Evolutionary conservation across 2,113 vertebrate genomes (phyloP).

Genomic region (Cranoglanis bouderius): DNA sequence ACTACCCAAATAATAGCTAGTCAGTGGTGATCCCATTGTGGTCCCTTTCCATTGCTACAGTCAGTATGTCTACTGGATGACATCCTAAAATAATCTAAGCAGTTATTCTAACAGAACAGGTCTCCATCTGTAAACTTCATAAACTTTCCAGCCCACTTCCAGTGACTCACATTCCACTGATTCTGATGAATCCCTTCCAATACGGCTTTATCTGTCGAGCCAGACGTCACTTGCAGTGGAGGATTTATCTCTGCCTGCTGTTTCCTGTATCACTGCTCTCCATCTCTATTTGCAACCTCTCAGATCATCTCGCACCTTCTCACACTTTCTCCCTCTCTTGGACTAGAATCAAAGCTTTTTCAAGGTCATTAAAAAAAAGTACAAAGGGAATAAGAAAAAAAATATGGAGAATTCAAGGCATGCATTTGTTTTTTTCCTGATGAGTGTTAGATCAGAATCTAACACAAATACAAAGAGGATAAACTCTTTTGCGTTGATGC

Average conservation of each 20-base stretch:
- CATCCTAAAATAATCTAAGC: not conserved
- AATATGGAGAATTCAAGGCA: not conserved
- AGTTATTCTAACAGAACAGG: not conserved
- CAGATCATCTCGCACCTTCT: slow-evolving; percentile 23
- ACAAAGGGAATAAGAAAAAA: too few relatives aligned
- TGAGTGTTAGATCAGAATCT: not conserved
- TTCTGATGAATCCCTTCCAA: slow-evolving; percentile 37
- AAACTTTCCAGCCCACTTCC: slow-evolving; percentile 35
- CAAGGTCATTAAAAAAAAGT: slow-evolving; percentile 32
- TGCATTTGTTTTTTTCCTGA: not conserved
- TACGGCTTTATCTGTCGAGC: slow-evolving; percentile 24
- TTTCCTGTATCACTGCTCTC: slow-evolving; percentile 41
- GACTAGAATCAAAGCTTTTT: slow-evolving; percentile 32
- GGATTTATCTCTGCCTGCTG: slow-evolving; percentile 35
- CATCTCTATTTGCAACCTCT: slow-evolving; percentile 45
- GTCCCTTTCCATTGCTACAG: not conserved
- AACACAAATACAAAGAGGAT: slow-evolving; percentile 17
- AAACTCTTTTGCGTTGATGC: slow-evolving; percentile 13
- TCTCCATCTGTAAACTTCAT: slow-evolving; percentile 18
- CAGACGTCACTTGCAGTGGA: slow-evolving; percentile 34
- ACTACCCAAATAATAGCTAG: slow-evolving; percentile 3
- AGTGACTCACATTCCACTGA: slow-evolving; percentile 34
- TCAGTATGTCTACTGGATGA: not conserved
- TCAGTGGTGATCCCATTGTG: not conserved
- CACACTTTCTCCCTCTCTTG: slow-evolving; percentile 21